Evolutionary conservation across 2,888 invertebrate genomes (phyloP).

Genomic region (Dasypolia templi): DNA sequence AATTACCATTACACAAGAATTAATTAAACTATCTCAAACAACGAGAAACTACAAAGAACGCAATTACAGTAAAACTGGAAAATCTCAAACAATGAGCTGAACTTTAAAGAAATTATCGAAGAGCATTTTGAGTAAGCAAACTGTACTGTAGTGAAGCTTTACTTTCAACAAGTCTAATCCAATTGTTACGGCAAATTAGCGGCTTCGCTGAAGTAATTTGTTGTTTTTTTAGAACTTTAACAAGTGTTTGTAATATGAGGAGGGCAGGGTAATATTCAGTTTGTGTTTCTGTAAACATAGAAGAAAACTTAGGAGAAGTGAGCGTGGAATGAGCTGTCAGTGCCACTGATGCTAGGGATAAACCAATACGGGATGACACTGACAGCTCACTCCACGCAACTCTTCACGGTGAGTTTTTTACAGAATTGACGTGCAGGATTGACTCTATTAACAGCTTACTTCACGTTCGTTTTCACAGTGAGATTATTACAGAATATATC

Average conservation of each 20-base stretch:
- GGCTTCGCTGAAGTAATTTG: conserved; percentile 60
- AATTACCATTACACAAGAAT: conserved; percentile 50
- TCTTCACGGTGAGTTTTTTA: no score
- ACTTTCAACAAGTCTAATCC: conserved; percentile 57
- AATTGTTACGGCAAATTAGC: conserved; percentile 65
- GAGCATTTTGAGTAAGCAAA: conserved; percentile 42
- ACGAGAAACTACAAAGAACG: conserved; percentile 31
- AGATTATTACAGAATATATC: no score
- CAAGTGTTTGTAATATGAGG: not conserved
- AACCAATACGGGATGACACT: no score
- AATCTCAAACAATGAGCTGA: conserved; percentile 46
- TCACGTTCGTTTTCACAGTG: no score
- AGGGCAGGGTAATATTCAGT: no score
- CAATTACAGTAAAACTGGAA: conserved; percentile 52
- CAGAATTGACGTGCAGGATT: no score
- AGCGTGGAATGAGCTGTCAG: no score
- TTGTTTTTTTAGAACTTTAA: conserved; percentile 15
- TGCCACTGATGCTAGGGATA: no score
- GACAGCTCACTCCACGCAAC: no score
- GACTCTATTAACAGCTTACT: no score
- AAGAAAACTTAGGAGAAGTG: no score
- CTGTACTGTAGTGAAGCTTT: conserved; percentile 51
- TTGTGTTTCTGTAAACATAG: no score
- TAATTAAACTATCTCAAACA: conserved; percentile 54
- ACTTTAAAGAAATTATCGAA: conserved; percentile 50